Conservation (phyloP, 2,113 vertebrate genomes). For the Fregata magnificens region DNA sequence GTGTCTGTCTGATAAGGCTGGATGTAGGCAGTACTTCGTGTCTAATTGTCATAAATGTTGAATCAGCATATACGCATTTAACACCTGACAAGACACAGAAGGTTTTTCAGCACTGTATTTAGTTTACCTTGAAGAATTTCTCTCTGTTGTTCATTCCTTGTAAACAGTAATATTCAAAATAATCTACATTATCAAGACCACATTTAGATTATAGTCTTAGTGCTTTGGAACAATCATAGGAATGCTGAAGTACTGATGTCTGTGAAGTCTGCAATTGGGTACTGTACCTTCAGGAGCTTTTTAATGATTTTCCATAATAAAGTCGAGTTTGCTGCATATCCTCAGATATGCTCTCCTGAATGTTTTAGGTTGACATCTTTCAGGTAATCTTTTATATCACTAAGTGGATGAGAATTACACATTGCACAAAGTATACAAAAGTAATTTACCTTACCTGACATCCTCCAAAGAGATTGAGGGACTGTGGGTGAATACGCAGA, state of each 20-base stretch:
- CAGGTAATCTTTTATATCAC: not conserved
- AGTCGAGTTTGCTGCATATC: not conserved
- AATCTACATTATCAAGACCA: not conserved
- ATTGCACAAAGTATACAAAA: not conserved
- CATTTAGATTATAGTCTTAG: too few relatives aligned
- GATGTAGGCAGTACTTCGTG: not conserved
- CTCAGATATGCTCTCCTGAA: not conserved
- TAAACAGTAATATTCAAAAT: not conserved
- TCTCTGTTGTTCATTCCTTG: not conserved
- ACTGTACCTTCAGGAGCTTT: not conserved
- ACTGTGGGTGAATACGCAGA: too few relatives aligned
- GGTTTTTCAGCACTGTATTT: not conserved
- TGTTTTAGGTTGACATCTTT: not conserved
- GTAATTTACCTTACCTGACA: not conserved
- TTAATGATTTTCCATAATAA: not conserved
- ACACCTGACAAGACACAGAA: not conserved
- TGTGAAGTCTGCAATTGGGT: not conserved
- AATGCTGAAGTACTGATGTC: not conserved
- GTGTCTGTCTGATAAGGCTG: not conserved
- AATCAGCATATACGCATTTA: accelerated
- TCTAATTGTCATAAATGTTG: too few relatives aligned
- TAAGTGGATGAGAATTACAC: not conserved
- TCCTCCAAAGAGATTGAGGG: not conserved
- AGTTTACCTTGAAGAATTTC: not conserved
- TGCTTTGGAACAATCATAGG: not conserved